Evolutionary conservation across 2,113 vertebrate species (phyloP).

Genomic region (Thinocorus orbignyianus): DNA sequence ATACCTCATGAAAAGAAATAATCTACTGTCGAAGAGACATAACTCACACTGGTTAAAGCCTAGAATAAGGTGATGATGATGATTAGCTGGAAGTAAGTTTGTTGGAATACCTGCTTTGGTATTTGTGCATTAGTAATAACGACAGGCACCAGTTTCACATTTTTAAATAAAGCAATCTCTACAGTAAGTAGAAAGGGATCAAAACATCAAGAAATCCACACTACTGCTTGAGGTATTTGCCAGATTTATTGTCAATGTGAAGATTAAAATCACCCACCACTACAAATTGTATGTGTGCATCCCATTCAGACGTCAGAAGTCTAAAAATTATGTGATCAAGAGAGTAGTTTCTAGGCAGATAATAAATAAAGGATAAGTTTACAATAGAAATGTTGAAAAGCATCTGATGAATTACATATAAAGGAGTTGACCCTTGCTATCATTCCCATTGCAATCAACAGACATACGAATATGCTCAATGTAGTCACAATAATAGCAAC

Average conservation of each 20-base stretch:
- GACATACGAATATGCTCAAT: neutral
- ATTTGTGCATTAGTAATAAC: neutral
- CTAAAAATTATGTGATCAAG: slow-evolving; percentile 45
- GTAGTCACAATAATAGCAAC: neutral
- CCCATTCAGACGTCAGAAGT: slow-evolving; percentile 42
- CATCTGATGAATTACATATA: neutral
- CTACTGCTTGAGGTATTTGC: neutral
- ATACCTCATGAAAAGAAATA: neutral
- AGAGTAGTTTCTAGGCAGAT: slow-evolving; percentile 2
- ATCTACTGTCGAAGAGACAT: neutral
- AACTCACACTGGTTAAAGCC: neutral
- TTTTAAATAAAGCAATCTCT: slow-evolving; percentile 19
- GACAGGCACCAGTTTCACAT: neutral
- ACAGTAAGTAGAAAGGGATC: slow-evolving; percentile 20
- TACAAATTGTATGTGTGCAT: neutral
- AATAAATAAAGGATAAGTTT: slow-evolving; percentile 48
- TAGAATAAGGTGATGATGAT: neutral
- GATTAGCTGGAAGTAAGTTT: neutral
- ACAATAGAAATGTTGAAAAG: slow-evolving; percentile 36
- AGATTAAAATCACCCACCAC: slow-evolving; percentile 54
- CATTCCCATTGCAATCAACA: neutral
- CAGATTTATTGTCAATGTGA: slow-evolving; percentile 53
- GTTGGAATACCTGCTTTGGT: neutral
- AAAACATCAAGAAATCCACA: slow-evolving; percentile 50
- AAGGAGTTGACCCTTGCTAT: neutral